Conservation (phyloP, 2,888 invertebrate species). For the Chrysopilus asiliformis region DNA sequence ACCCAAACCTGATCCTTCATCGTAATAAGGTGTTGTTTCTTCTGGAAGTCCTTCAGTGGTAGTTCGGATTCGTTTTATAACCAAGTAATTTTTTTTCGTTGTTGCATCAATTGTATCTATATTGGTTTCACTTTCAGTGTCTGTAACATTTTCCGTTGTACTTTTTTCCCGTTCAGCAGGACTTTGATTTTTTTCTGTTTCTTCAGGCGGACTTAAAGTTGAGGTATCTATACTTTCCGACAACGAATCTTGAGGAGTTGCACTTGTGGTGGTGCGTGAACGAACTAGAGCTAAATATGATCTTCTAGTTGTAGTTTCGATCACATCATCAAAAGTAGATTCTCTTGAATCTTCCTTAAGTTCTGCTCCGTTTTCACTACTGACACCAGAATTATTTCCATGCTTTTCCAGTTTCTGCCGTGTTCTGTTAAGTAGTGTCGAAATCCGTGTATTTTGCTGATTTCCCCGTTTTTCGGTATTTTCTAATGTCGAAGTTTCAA, state of each 20-base stretch:
- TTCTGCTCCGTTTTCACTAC: background rate
- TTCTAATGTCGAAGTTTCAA: too few species aligned
- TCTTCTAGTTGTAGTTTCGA: background rate
- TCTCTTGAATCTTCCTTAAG: background rate
- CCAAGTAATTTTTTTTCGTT: background rate
- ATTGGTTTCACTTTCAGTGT: background rate
- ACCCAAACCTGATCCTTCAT: too few species aligned
- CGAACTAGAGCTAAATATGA: slow-evolving; percentile 1
- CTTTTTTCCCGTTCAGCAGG: too few species aligned
- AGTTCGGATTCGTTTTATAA: too few species aligned
- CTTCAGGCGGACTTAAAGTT: too few species aligned
- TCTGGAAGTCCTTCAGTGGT: too few species aligned
- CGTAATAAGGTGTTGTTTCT: too few species aligned
- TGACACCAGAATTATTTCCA: background rate
- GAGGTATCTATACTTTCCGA: too few species aligned
- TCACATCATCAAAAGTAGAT: background rate
- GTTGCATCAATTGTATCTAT: background rate
- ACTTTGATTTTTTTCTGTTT: too few species aligned
- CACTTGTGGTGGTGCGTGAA: background rate
- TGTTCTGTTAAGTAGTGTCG: slow-evolving; percentile 2
- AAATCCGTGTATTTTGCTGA: background rate
- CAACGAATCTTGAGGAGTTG: too few species aligned
- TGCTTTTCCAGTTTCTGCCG: too few species aligned
- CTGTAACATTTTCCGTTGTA: background rate
- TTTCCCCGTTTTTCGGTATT: background rate